Evolutionary conservation across 2,888 invertebrate genomes (phyloP).

Genomic region (Idaea aversata): DNA sequence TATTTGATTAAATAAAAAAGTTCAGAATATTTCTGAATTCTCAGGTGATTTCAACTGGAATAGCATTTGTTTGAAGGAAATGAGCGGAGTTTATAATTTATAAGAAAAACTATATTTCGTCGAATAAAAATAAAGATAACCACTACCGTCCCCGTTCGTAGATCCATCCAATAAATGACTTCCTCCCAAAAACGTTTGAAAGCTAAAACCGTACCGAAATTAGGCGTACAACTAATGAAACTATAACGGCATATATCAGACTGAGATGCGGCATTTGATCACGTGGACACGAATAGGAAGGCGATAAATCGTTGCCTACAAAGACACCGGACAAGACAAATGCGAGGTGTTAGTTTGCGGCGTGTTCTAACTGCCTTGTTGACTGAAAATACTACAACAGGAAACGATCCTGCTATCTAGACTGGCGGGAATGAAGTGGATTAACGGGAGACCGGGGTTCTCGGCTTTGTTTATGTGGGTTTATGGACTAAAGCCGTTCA

Average conservation of each 20-base stretch:
- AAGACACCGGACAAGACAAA: conserved; percentile 63
- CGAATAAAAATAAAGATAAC: not conserved
- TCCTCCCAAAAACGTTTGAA: conserved; percentile 51
- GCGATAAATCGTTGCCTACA: conserved; percentile 57
- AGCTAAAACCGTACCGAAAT: conserved; percentile 47
- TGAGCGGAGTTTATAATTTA: not conserved
- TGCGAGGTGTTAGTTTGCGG: conserved; percentile 48
- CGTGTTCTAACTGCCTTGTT: conserved; percentile 42
- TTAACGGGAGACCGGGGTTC: conserved; percentile 35
- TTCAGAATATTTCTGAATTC: not conserved
- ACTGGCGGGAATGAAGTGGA: conserved; percentile 36
- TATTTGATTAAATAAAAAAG: not conserved
- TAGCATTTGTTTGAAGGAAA: not conserved
- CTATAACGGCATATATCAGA: conserved; percentile 54
- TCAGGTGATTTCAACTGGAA: not conserved
- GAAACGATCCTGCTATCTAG: conserved; percentile 38
- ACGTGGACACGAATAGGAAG: conserved; percentile 50
- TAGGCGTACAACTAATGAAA: conserved; percentile 61
- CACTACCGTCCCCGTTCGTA: conserved; percentile 23
- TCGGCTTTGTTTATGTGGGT: conserved; percentile 33
- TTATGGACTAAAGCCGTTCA: conserved; percentile 29
- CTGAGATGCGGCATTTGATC: conserved; percentile 49
- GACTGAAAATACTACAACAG: conserved; percentile 47
- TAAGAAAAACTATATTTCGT: not conserved
- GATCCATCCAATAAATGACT: conserved; percentile 45